These are phyloP conservation scores for Sisyra terminalis DNA, from an alignment of 2,888 invertebrate genomes.

Conservation along the genomic window DNA sequence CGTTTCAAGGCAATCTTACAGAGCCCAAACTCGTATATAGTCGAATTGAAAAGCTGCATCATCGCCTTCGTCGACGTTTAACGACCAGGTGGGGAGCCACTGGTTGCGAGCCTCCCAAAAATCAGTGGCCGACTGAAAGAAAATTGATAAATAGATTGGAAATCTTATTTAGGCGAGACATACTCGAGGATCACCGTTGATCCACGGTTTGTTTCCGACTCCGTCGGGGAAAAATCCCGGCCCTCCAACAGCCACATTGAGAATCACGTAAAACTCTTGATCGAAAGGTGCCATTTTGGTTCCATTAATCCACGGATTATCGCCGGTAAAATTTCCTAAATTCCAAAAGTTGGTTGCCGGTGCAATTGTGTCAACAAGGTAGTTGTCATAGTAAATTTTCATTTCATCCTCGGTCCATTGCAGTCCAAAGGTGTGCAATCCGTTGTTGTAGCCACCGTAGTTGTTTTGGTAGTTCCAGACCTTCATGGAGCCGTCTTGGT, in stretches of 20 bases:
- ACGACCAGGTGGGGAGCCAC: slow-evolving; percentile 40
- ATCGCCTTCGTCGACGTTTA: slow-evolving; percentile 28
- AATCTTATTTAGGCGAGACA: slow-evolving; percentile 13
- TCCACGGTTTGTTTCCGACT: slow-evolving; percentile 42
- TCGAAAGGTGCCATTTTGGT: slow-evolving; percentile 50
- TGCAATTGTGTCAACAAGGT: slow-evolving; percentile 30
- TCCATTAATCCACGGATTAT: slow-evolving; percentile 39
- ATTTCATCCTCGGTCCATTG: slow-evolving; percentile 45
- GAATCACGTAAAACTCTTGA: slow-evolving; percentile 44
- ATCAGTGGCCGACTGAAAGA: slow-evolving; percentile 31
- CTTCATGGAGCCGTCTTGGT: slow-evolving; percentile 28
- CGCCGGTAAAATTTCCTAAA: slow-evolving; percentile 34
- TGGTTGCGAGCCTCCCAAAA: slow-evolving; percentile 40
- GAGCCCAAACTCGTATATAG: slow-evolving; percentile 47
- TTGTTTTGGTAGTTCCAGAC: too few species aligned
- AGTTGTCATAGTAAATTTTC: slow-evolving; percentile 33
- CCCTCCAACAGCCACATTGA: slow-evolving; percentile 53
- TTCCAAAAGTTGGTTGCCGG: slow-evolving; percentile 49
- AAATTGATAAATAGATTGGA: slow-evolving; percentile 5
- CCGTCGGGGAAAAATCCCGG: slow-evolving; percentile 46
- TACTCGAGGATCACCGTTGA: slow-evolving; percentile 35
- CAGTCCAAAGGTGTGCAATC: slow-evolving; percentile 45
- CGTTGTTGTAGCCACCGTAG: slow-evolving; percentile 30
- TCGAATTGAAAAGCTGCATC: slow-evolving; percentile 46
- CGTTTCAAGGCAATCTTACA: too few species aligned